Evolutionary conservation across 2,797 vertebrate genomes (phyloP).

Genomic region (Phyllotis vaccarum): DNA sequence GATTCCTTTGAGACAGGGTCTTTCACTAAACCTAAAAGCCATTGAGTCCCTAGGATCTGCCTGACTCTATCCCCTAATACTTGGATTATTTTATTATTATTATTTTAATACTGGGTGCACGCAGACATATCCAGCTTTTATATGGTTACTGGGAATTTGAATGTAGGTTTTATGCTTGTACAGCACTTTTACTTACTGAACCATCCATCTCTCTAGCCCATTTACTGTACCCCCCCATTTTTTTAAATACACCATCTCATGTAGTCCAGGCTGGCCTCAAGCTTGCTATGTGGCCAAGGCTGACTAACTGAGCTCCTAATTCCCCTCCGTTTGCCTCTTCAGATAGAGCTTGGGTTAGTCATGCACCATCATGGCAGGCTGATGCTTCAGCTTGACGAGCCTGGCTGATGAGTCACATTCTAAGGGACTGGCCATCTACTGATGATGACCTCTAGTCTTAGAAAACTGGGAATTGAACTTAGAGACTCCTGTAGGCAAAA

Average conservation of each 20-base stretch:
- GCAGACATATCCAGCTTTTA: background rate
- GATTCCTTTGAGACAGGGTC: background rate
- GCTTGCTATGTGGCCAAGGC: background rate
- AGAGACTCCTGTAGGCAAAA: background rate
- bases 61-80: background rate
- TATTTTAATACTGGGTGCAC: no score
- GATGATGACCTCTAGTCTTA: background rate
- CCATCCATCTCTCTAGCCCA: background rate
- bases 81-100: no score
- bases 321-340: no score
- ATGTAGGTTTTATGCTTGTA: background rate
- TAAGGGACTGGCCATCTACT: background rate
- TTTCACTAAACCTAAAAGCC: background rate
- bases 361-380: background rate
- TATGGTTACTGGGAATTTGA: background rate
- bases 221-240: background rate
- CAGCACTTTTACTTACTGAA: background rate
- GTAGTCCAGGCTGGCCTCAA: background rate
- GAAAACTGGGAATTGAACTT: background rate
- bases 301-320: background rate
- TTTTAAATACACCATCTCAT: background rate
- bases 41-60: background rate
- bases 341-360: background rate
- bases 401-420: background rate
- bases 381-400: background rate